Conservation (phyloP, 2,888 invertebrate genomes). For the Amiota mariae region DNA sequence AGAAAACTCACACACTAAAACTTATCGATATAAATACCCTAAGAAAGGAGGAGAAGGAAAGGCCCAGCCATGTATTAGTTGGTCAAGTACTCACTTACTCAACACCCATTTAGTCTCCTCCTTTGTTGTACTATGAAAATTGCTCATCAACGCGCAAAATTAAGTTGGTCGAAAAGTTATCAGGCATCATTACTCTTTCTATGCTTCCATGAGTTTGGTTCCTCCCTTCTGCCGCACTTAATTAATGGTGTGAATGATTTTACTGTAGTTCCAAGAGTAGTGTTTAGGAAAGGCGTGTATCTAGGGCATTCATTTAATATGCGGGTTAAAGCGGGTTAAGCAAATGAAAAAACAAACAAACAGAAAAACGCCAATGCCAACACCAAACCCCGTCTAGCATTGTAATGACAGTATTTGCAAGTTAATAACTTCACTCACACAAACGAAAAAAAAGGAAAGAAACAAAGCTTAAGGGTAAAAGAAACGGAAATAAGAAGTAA, state of each 20-base stretch:
- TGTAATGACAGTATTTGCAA: conserved; percentile 17
- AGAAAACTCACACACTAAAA: background rate
- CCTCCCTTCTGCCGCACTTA: background rate
- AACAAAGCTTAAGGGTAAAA: no score
- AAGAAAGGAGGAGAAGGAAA: background rate
- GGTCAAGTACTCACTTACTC: background rate
- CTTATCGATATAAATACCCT: background rate
- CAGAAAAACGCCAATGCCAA: background rate
- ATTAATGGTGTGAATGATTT: conserved; percentile 30
- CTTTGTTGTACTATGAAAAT: background rate
- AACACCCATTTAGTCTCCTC: no score
- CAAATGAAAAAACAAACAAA: background rate
- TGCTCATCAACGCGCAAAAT: conserved; percentile 27
- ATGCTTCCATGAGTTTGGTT: background rate
- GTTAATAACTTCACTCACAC: conserved; percentile 4
- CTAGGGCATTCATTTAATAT: background rate
- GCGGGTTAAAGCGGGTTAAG: background rate
- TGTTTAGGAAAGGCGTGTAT: no score
- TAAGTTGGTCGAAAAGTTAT: conserved; percentile 20
- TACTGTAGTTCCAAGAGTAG: background rate
- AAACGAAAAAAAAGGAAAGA: no score
- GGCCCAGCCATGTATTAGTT: background rate
- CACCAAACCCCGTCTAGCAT: background rate
- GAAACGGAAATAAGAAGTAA: no score
- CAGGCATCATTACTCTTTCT: conserved; percentile 27